These are phyloP conservation scores for Clusia tigrina DNA, from an alignment of 2,888 invertebrate genomes.

Conservation along the genomic window DNA sequence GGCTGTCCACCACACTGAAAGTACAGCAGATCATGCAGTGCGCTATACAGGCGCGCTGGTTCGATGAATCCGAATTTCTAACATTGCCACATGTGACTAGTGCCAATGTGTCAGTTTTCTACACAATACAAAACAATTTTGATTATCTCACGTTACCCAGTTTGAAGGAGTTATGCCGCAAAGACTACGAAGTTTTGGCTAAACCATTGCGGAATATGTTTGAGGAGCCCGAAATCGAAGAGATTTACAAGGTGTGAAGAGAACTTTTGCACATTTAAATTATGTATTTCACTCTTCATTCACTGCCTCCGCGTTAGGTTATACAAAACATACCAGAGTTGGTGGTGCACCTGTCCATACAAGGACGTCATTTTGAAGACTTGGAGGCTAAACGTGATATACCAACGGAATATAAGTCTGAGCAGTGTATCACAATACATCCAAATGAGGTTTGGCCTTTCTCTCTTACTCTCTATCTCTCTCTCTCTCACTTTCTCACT, in stretches of 20 bases:
- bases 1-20: conserved; percentile 82
- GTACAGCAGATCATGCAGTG: conserved; percentile 86
- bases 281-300: too few species aligned
- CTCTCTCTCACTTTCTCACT: too few species aligned
- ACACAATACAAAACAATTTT: conserved; percentile 56
- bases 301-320: conserved; percentile 60
- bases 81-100: conserved; percentile 80
- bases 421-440: conserved; percentile 71
- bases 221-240: conserved; percentile 74
- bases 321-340: conserved; percentile 74
- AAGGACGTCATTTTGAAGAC: conserved; percentile 66
- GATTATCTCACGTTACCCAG: conserved; percentile 56
- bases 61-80: conserved; percentile 76
- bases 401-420: conserved; percentile 57
- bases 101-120: conserved; percentile 71
- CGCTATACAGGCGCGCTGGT: conserved; percentile 90
- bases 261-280: neutral
- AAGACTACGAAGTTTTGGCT: conserved; percentile 71
- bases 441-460: conserved; percentile 70
- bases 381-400: conserved; percentile 50
- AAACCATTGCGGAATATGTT: conserved; percentile 72
- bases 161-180: conserved; percentile 59
- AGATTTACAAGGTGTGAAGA: conserved; percentile 69
- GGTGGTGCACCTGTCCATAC: conserved; percentile 68
- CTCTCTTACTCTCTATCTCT: too few species aligned